Conservation (phyloP, 2,113 vertebrate species). For the Alouatta palliata region DNA sequence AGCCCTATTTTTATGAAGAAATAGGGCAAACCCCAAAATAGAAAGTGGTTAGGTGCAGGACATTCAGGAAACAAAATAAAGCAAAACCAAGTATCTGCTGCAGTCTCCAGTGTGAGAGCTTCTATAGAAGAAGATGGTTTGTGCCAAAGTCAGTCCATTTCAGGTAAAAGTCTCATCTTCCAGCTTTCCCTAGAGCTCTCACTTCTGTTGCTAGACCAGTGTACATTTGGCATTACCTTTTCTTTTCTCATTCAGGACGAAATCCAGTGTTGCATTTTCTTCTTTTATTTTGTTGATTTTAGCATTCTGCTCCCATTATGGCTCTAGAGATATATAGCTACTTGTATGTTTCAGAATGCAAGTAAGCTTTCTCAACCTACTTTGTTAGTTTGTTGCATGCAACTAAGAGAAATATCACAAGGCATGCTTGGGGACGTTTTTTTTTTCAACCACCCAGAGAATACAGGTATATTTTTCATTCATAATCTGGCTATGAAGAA, state of each 20-base stretch:
- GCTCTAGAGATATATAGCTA: background rate
- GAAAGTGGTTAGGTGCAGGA: background rate
- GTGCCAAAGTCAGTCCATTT: background rate
- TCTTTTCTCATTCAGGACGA: background rate
- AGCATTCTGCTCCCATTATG: background rate
- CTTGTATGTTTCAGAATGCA: background rate
- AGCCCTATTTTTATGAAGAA: background rate
- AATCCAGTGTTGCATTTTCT: background rate
- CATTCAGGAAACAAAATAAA: background rate
- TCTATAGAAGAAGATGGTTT: background rate
- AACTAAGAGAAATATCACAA: background rate
- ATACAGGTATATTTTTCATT: background rate
- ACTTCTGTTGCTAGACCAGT: background rate
- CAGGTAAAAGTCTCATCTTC: background rate
- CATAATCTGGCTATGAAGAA: background rate
- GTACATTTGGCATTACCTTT: background rate
- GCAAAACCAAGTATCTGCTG: background rate
- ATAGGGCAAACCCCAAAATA: background rate
- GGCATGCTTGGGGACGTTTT: background rate
- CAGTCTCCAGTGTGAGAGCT: background rate
- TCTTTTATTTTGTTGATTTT: background rate
- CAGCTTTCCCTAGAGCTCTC: background rate
- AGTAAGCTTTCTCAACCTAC: background rate
- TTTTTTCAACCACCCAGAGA: background rate
- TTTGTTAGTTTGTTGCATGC: background rate